Conservation (phyloP, 2,797 vertebrate genomes). For the Nothura maculosa region DNA sequence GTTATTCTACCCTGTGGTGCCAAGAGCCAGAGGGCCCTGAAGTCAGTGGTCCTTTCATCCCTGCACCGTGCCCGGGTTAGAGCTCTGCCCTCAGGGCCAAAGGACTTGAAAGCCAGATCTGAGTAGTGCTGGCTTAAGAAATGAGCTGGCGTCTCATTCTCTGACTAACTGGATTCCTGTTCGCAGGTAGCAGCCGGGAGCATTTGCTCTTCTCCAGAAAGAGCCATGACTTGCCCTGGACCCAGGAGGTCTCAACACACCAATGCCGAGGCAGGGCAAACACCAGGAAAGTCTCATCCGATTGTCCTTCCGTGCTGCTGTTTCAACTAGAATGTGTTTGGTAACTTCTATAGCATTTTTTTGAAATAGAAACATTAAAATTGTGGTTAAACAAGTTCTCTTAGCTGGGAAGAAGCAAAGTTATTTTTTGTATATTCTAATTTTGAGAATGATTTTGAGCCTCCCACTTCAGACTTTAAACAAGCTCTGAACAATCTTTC, state of each 20-base stretch:
- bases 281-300: background rate
- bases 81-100: too few relatives aligned
- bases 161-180: slow-evolving; percentile 3
- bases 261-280: too few relatives aligned
- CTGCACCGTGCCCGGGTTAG: too few relatives aligned
- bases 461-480: background rate
- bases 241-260: too few relatives aligned
- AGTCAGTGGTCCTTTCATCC: background rate
- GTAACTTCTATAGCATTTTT: too few relatives aligned
- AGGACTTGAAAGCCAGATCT: slow-evolving; percentile 6
- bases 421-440: background rate
- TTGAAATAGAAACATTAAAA: too few relatives aligned
- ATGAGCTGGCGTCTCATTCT: slow-evolving; percentile 2
- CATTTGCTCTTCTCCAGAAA: background rate
- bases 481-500: background rate
- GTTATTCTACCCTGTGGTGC: too few relatives aligned
- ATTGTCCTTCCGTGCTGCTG: background rate
- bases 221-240: background rate
- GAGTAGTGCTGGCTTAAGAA: slow-evolving; percentile 44
- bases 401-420: background rate
- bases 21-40: background rate
- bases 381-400: too few relatives aligned
- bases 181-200: background rate
- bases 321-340: too few relatives aligned
- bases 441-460: background rate